A percentile compares a stretch with the other conserved stretches of the same genome.
Evolutionary conservation across 2,797 vertebrate species (phyloP).

Genomic region (Kryptopterus vitreolus): DNA sequence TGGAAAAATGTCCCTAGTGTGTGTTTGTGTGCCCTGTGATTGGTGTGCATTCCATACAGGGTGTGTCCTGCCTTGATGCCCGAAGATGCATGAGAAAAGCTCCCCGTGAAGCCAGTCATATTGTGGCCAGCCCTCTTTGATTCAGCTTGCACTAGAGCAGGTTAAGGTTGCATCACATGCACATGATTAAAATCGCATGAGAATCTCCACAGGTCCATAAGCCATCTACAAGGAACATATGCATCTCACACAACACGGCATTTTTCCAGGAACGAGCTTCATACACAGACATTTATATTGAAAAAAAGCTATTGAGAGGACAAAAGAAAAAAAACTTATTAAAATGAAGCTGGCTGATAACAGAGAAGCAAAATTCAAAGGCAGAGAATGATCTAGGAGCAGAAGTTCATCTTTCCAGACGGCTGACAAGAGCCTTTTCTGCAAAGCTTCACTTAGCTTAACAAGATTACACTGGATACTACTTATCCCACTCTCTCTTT

Average conservation of each 20-base stretch:
- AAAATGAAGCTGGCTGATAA: constrained; percentile 54
- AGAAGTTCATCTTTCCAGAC: constrained; percentile 71
- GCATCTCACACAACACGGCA: constrained; percentile 22
- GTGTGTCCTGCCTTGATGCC: too few relatives aligned
- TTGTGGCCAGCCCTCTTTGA: too few relatives aligned
- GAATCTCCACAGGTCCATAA: neutral
- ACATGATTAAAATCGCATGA: neutral
- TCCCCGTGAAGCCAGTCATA: too few relatives aligned
- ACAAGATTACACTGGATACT: constrained; percentile 76
- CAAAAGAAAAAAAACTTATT: constrained; percentile 46
- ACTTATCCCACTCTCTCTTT: constrained; percentile 65
- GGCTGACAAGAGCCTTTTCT: constrained; percentile 75
- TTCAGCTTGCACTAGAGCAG: neutral
- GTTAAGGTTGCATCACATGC: neutral
- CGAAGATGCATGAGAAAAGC: too few relatives aligned
- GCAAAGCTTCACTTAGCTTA: constrained; percentile 78
- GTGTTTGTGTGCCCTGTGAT: too few relatives aligned
- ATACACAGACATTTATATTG: neutral
- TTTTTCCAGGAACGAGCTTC: constrained; percentile 14
- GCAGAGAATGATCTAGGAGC: constrained; percentile 66
- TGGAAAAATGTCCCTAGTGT: too few relatives aligned
- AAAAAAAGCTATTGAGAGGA: neutral
- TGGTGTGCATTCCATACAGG: too few relatives aligned
- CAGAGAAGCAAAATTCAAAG: constrained; percentile 57
- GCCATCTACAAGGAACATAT: constrained; percentile 22